phyloP scores from a whole-genome alignment of 2,888 invertebrate species.

The Rhagium mordax region DNA sequence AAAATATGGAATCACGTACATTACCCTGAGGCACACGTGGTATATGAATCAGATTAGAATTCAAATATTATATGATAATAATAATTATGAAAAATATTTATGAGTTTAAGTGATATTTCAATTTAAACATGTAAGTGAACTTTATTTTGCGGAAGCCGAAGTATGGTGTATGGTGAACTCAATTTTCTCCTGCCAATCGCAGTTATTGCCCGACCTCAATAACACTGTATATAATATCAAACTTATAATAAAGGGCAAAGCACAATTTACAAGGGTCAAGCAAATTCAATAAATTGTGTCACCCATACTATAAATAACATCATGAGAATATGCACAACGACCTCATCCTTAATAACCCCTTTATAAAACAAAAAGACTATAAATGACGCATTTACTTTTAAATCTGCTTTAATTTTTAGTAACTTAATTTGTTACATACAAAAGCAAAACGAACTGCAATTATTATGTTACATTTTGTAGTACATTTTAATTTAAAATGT shows the following conservation, averaged over 20 bases:
- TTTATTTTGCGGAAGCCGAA: too few species aligned
- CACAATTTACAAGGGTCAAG: not conserved
- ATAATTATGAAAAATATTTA: too few species aligned
- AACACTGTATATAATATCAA: not conserved
- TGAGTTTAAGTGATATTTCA: too few species aligned
- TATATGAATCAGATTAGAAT: too few species aligned
- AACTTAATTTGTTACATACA: not conserved
- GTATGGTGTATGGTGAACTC: too few species aligned
- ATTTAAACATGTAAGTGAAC: too few species aligned
- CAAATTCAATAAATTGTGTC: constrained; percentile 12
- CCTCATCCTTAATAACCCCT: too few species aligned
- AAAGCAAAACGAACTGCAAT: not conserved
- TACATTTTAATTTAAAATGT: not conserved
- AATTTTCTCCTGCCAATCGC: too few species aligned
- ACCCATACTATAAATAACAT: not conserved
- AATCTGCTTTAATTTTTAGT: not conserved
- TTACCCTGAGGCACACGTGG: too few species aligned
- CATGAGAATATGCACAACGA: not conserved
- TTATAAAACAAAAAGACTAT: not conserved
- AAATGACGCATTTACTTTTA: not conserved
- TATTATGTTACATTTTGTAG: not conserved
- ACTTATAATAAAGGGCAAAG: not conserved
- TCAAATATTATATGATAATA: too few species aligned
- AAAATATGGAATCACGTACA: too few species aligned
- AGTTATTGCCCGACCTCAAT: not conserved